These are phyloP conservation scores for Larimichthys crocea DNA, from an alignment of 2,113 vertebrate genomes.

Conservation along the genomic window DNA sequence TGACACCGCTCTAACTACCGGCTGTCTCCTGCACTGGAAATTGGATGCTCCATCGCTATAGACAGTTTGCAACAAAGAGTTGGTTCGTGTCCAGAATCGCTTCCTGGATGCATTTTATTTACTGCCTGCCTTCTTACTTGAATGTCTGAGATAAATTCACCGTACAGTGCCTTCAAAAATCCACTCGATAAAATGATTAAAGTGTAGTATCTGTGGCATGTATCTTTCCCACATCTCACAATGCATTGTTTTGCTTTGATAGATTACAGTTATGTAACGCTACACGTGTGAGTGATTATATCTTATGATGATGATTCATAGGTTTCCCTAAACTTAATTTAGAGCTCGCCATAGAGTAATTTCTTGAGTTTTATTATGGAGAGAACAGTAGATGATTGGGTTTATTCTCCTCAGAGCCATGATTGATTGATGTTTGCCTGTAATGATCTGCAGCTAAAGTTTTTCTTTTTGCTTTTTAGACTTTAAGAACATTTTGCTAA, in stretches of 20 bases:
- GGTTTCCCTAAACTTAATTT: background rate
- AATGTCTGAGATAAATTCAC: background rate
- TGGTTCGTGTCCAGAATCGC: background rate
- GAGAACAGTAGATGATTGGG: background rate
- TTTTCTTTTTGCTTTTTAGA: too few species aligned
- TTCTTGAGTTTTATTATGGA: background rate
- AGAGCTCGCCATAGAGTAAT: background rate
- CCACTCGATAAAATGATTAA: background rate
- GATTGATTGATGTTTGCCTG: too few species aligned
- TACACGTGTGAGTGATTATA: background rate
- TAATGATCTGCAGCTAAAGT: too few species aligned
- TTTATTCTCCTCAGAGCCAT: too few species aligned
- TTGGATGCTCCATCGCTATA: background rate
- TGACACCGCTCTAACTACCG: background rate
- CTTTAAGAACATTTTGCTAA: too few species aligned
- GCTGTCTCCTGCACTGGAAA: background rate
- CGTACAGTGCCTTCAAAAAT: background rate
- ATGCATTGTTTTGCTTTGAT: background rate
- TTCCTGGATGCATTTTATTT: background rate
- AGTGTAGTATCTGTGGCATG: background rate
- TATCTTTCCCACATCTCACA: background rate
- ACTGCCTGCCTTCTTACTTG: background rate
- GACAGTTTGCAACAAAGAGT: background rate
- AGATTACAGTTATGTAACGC: background rate
- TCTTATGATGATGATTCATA: background rate